These are phyloP conservation scores for Heliocidaris erythrogramma DNA, from an alignment of 35 echinoderm and acorn worm species.

Conservation along the genomic window DNA sequence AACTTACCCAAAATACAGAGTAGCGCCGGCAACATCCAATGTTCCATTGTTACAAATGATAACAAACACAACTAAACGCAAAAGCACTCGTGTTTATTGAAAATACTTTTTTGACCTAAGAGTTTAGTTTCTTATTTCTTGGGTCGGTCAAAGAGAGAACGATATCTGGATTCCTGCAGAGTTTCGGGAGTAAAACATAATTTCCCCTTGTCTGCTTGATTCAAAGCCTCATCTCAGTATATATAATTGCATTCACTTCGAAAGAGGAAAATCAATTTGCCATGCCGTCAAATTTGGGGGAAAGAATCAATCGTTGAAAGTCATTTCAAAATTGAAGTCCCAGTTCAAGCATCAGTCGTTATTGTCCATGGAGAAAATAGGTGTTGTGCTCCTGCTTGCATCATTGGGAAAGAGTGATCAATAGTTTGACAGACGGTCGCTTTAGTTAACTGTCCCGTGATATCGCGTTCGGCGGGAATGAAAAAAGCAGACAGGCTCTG, in stretches of 20 bases:
- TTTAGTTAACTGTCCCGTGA: background rate
- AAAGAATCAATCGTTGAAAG: background rate
- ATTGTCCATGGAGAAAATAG: background rate
- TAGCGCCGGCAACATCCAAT: background rate
- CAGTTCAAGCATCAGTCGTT: background rate
- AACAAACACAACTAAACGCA: background rate
- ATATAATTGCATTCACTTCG: background rate
- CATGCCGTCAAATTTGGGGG: background rate
- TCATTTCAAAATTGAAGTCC: background rate
- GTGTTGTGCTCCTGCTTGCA: background rate
- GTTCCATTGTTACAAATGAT: background rate
- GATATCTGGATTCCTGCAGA: background rate
- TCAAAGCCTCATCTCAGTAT: background rate
- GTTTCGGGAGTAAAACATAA: background rate
- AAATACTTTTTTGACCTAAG: background rate
- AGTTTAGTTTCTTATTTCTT: background rate
- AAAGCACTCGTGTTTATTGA: background rate
- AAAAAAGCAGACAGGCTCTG: background rate
- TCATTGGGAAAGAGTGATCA: background rate
- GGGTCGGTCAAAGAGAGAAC: background rate
- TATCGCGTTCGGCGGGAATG: background rate
- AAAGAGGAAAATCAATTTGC: conserved; percentile 3
- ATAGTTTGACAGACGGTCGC: background rate
- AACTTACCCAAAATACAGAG: background rate
- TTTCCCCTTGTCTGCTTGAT: background rate